Base-by-base conservation (phyloP, 2,888 invertebrate species). In the Athetis lepigone region DNA sequence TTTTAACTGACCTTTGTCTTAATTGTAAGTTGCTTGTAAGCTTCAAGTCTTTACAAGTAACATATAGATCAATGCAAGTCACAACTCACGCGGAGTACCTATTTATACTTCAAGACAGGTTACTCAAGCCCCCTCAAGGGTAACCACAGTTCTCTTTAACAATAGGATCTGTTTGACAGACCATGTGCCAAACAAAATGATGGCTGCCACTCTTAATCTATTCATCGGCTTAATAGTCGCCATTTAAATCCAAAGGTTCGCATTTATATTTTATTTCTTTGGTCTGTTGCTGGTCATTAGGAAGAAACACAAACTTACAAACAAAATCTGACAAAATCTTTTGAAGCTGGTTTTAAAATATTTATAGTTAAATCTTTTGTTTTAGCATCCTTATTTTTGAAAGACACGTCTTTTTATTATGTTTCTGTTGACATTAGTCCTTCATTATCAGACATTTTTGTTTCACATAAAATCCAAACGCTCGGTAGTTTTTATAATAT, bases 101-200 rank as follows among this genome's bases (percentile, higher is more conserved):
- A 40, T 66, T 27, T 29, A 50, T 19, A 39, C 18, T 39, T 23
- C 27, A 39, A 33, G 58, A 56, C 52, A 43, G 19, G 51, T 67
- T 50, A 16, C 52, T 45, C 55, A 59, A 74, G 58, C 29, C 33
- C 29, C 21, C 8, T 73, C 74, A 68, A 70, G 67, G 70, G 45
- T 33, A 56, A 52, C 40, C 40, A 40, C 23, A 49, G 36, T n/a
- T 45, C 21, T 37, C 27, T 16, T 29, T 8, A n/a, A 68, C 62
- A 58, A 58, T 69, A 62, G 21, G n/a, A 51, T 67, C 19, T 49
- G 19, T 46, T 74, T 43, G 61, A 62, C 54, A 47, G 45, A 29
- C 47, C 58, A 50, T 40, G 25, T 25, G n/a, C 40, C 21, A 47
- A 19, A 58, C 46, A 57, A 65, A n/a, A 56, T 43, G 23, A 40